These are phyloP conservation scores for Anodontia alba DNA, from an alignment of 2,888 invertebrate genomes.

Conservation along the genomic window DNA sequence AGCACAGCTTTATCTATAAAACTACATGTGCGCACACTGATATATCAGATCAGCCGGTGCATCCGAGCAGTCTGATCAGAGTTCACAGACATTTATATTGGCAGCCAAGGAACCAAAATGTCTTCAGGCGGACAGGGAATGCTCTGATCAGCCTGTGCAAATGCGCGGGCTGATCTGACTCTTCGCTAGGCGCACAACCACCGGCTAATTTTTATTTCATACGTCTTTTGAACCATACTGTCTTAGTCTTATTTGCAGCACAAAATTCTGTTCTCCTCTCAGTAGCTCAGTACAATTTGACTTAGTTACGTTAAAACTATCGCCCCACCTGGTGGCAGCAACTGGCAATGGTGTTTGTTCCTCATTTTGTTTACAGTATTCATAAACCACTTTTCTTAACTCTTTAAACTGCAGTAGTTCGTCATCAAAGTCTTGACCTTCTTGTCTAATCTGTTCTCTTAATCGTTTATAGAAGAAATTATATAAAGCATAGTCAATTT, in stretches of 20 bases:
- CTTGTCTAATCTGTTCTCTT: conserved; percentile 41
- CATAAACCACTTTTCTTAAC: conserved; percentile 42
- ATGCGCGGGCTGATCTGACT: no score
- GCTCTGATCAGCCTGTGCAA: no score
- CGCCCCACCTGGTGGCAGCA: conserved; percentile 40
- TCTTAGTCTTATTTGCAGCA: conserved; percentile 37
- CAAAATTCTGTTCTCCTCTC: conserved; percentile 51
- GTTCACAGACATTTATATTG: no score
- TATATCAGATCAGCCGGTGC: no score
- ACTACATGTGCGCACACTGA: no score
- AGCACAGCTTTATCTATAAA: no score
- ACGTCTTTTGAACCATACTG: conserved; percentile 53
- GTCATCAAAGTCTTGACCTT: conserved; percentile 53
- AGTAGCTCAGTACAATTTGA: conserved; percentile 41
- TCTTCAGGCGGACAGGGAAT: no score
- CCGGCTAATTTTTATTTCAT: neutral
- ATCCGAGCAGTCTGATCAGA: no score
- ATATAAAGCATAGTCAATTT: conserved; percentile 47
- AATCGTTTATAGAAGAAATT: conserved; percentile 46
- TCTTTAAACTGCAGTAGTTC: conserved; percentile 54
- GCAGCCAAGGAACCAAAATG: no score
- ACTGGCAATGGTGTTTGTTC: conserved; percentile 18
- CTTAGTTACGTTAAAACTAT: conserved; percentile 35
- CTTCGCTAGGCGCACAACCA: no score
- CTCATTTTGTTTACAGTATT: conserved; percentile 43